Evolutionary conservation across 2,888 invertebrate species (phyloP).

Genomic region (Drosophila prostipennis): DNA sequence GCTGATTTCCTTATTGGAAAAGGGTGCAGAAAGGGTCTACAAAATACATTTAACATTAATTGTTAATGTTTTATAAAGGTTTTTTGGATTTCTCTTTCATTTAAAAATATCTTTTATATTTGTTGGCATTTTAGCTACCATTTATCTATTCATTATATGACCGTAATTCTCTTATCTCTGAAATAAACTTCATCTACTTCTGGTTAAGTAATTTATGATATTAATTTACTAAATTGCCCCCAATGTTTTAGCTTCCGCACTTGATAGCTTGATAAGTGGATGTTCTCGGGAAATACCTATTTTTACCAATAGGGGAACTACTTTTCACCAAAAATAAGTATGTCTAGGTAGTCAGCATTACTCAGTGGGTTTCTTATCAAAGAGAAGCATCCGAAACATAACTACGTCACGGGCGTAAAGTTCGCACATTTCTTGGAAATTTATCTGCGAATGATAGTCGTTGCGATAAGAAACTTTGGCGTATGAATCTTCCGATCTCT

Average conservation of each 20-base stretch:
- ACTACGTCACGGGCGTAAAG: slow-evolving; percentile 67
- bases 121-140: no score
- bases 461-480: slow-evolving; percentile 51
- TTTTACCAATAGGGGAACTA: slow-evolving; percentile 18
- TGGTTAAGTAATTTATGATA: neutral
- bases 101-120: no score
- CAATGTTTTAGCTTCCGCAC: neutral
- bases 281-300: neutral
- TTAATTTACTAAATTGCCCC: neutral
- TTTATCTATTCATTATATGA: no score
- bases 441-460: slow-evolving; percentile 54
- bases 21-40: no score
- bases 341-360: slow-evolving; percentile 8
- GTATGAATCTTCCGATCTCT: slow-evolving; percentile 24
- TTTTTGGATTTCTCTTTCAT: no score
- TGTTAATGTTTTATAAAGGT: no score
- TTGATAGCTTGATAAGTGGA: slow-evolving; percentile 9
- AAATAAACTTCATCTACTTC: neutral
- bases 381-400: slow-evolving; percentile 30
- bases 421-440: slow-evolving; percentile 49
- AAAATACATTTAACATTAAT: no score
- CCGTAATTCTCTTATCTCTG: neutral
- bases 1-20: no score
- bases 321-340: slow-evolving; percentile 3
- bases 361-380: slow-evolving; percentile 13